Base-by-base conservation (phyloP, 2,888 invertebrate species). In the Leucozona laternaria region DNA sequence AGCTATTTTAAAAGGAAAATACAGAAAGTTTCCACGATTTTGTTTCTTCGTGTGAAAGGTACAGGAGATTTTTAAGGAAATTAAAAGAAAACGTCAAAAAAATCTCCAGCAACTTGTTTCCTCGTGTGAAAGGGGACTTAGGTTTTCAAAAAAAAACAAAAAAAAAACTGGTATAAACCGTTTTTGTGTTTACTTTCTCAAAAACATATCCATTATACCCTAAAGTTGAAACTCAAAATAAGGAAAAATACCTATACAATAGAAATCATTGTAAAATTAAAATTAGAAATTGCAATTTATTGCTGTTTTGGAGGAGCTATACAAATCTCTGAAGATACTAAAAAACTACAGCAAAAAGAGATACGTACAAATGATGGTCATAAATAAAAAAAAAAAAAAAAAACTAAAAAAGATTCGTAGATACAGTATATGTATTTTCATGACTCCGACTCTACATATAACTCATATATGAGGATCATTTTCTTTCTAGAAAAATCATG, bases 271-370 rank as follows among this genome's bases (percentile, higher is more conserved):
- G 79, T 83, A 71, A 79, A 79, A 31, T 83, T 83, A 71, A 84
- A 84, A 79, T 76, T 76, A 84, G 84, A 84, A 64, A 76, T 53
- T 40, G 79, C 79, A 79, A 75, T 79, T 83, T 79, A 50, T 58
- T 83, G 55, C 48, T 75, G 62, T 73, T 68, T 68, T 68, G 28
- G 48, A 73, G 31, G 13, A 25, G 22, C 37, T 37, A 15, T 0
- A 34, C 1, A 34, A 37, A 28, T 55, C 53, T 53, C 15, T 55
- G 2, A 53, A 60, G 22, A 17, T n/a, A 37, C 15, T 40, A 15
- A 10, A 4, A 20, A n/a, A 40, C 70, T 22, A n/a, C n/a, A 15
- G 20, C 40, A 34, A 58, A 72, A 58, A 22, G 28, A 62, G 60
- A 62, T 62, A 48, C 34, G 57, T 71, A 71, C 57, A 58, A 45